These are phyloP conservation scores for Argynnis bischoffii DNA, from an alignment of 2,888 invertebrate genomes.

Conservation along the genomic window DNA sequence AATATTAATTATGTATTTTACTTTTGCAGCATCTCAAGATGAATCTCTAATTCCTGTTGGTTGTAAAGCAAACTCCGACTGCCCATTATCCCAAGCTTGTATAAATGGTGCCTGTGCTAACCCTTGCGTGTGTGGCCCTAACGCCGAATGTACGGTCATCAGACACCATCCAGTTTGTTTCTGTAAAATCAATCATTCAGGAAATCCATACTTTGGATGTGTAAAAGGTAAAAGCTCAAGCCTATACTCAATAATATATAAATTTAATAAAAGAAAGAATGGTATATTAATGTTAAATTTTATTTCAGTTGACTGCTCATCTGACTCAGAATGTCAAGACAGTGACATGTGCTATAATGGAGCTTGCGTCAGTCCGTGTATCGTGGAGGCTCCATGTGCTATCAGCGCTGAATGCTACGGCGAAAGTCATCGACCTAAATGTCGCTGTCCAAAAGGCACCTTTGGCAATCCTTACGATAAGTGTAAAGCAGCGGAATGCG, in stretches of 20 bases:
- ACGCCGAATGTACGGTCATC: slow-evolving; percentile 90
- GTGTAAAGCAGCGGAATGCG: slow-evolving; percentile 90
- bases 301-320: slow-evolving; percentile 89
- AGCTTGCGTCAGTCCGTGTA: slow-evolving; percentile 91
- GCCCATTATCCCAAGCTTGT: slow-evolving; percentile 91
- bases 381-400: slow-evolving; percentile 90
- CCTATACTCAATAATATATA: neutral
- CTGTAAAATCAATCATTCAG: slow-evolving; percentile 91
- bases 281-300: neutral
- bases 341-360: slow-evolving; percentile 92
- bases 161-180: slow-evolving; percentile 94
- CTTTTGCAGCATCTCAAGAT: slow-evolving; percentile 73
- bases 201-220: slow-evolving; percentile 81
- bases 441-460: slow-evolving; percentile 89
- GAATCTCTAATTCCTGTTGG: slow-evolving; percentile 83
- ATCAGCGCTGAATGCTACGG: slow-evolving; percentile 93
- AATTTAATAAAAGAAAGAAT: neutral
- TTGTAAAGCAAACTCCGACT: slow-evolving; percentile 90
- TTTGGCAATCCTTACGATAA: slow-evolving; percentile 91
- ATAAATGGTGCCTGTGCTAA: slow-evolving; percentile 90
- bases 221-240: slow-evolving; percentile 33
- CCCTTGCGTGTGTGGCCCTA: slow-evolving; percentile 92
- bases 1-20: no score
- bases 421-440: slow-evolving; percentile 89
- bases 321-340: slow-evolving; percentile 90